Conservation (phyloP, 2,113 vertebrate genomes). For the Canis aureus region DNA sequence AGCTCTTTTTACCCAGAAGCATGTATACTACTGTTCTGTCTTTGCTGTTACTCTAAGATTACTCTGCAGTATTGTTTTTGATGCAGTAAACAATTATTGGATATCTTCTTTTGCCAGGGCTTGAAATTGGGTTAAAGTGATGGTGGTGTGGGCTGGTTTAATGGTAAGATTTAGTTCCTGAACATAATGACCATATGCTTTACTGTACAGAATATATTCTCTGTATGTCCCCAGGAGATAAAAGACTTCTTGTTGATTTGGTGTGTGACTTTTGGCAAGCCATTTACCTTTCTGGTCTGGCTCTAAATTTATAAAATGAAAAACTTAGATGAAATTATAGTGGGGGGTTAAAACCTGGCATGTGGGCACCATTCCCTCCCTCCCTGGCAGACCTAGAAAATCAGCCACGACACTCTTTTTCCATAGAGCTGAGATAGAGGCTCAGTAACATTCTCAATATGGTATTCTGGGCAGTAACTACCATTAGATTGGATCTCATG, state of each 20-base stretch:
- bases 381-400: neutral
- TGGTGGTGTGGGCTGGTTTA: neutral
- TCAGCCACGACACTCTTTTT: neutral
- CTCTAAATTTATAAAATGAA: constrained; percentile 40
- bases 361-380: neutral
- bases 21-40: neutral
- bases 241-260: neutral
- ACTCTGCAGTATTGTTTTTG: neutral
- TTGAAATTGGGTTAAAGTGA: constrained; percentile 33
- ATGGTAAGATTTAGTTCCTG: constrained; percentile 56
- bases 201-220: neutral
- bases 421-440: neutral
- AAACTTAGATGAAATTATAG: constrained; percentile 21
- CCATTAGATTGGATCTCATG: neutral
- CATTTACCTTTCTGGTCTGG: neutral
- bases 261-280: neutral
- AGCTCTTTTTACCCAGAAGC: constrained; percentile 39
- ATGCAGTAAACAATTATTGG: constrained; percentile 28
- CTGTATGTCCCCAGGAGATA: neutral
- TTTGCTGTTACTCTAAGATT: constrained; percentile 26
- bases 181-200: neutral
- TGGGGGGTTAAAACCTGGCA: neutral
- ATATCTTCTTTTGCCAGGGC: neutral
- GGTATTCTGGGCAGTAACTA: neutral
- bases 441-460: neutral